Conservation (phyloP, 2,113 vertebrate species). For the Saguinus imperator region DNA sequence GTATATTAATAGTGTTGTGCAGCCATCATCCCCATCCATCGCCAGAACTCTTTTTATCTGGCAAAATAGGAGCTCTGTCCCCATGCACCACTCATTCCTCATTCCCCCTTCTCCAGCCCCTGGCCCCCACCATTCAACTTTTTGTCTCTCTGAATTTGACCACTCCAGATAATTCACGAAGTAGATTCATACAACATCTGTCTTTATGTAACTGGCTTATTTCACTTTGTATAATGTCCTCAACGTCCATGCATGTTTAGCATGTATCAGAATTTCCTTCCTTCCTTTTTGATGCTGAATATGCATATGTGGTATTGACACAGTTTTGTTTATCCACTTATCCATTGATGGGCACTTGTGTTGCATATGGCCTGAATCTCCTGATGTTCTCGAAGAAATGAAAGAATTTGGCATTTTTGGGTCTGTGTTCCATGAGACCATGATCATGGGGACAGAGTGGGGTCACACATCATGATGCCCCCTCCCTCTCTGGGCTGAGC, state of each 20-base stretch:
- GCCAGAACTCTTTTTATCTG: not conserved
- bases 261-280: not conserved
- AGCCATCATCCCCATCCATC: accelerated
- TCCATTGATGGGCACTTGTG: too few relatives aligned
- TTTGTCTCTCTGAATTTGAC: too few relatives aligned
- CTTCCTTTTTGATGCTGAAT: not conserved
- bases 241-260: accelerated
- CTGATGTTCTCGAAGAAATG: not conserved
- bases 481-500: not conserved
- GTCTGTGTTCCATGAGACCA: not conserved
- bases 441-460: accelerated
- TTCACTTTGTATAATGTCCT: not conserved
- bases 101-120: too few relatives aligned
- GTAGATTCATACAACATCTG: not conserved
- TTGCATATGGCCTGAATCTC: not conserved
- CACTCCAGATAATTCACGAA: accelerated
- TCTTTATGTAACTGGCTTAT: not conserved
- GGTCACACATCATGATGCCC: not conserved
- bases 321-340: not conserved
- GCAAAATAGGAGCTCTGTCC: not conserved
- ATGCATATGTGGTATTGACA: accelerated
- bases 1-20: accelerated
- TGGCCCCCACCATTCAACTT: not conserved
- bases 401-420: not conserved
- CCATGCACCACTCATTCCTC: not conserved